Evolutionary conservation across 2,113 vertebrate genomes (phyloP).

Genomic region (Telmatochromis brachygnathus): DNA sequence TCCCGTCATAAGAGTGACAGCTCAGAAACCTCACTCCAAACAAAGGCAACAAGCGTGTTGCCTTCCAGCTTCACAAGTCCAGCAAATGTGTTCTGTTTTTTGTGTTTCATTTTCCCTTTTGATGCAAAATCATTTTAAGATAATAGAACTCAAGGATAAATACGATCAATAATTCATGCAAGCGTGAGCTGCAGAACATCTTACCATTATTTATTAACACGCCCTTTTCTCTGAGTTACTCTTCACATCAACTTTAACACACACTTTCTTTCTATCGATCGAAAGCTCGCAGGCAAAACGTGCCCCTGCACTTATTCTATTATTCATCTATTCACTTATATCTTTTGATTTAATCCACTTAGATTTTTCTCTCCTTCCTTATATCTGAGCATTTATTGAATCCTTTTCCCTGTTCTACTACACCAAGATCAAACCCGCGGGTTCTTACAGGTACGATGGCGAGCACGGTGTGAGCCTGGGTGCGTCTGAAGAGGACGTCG

Average conservation of each 20-base stretch:
- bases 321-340: not conserved
- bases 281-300: not conserved
- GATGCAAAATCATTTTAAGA: not conserved
- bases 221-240: not conserved
- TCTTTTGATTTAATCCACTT: not conserved
- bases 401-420: not conserved
- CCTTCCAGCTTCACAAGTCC: not conserved
- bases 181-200: not conserved
- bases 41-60: rapidly evolving
- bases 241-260: not conserved
- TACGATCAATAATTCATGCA: not conserved
- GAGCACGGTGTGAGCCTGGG: slow-evolving; percentile 90
- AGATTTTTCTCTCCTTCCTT: not conserved
- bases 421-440: not conserved
- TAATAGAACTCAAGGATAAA: not conserved
- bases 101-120: not conserved
- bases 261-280: not conserved
- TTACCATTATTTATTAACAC: not conserved
- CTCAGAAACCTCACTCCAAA: not conserved
- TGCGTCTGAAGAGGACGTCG: slow-evolving; percentile 89
- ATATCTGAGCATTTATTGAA: not conserved
- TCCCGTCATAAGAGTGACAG: not conserved
- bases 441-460: slow-evolving; percentile 94
- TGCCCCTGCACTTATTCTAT: not conserved
- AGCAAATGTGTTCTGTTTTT: not conserved